A percentile compares a stretch with the other conserved stretches of the same genome.
These are phyloP conservation scores for Holacanthus passer DNA, from an alignment of 2,113 vertebrate genomes.

Conservation along the genomic window DNA sequence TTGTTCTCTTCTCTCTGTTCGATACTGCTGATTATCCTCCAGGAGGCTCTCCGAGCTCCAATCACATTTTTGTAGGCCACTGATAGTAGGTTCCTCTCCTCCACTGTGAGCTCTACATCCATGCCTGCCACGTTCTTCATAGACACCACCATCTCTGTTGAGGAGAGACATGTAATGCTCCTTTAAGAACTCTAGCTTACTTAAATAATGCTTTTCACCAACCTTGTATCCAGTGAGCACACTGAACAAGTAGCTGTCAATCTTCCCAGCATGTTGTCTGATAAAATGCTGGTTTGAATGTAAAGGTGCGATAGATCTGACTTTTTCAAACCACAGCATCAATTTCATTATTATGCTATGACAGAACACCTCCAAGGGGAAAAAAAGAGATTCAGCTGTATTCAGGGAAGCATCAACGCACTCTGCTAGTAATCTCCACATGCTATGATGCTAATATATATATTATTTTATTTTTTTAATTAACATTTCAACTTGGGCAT, in stretches of 20 bases:
- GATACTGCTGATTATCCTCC: slow-evolving; percentile 99
- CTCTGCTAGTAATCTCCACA: background rate
- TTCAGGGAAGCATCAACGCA: background rate
- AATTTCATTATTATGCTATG: background rate
- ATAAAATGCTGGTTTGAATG: background rate
- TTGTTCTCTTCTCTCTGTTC: slow-evolving; percentile 99
- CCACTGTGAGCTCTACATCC: slow-evolving; percentile 97
- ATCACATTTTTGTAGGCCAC: slow-evolving; percentile 99
- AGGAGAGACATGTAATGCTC: slow-evolving; percentile 7
- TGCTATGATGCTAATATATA: too few relatives aligned
- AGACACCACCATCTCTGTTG: slow-evolving; percentile 96
- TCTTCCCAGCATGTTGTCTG: background rate
- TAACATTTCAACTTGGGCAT: too few relatives aligned
- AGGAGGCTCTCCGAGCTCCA: slow-evolving; percentile 97
- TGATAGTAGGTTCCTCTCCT: slow-evolving; percentile 97
- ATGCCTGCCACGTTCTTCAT: slow-evolving; percentile 98
- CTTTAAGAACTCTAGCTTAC: background rate
- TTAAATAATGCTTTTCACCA: background rate
- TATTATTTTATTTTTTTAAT: too few relatives aligned
- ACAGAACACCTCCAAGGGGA: background rate
- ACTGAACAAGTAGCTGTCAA: background rate
- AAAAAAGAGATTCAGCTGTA: too few relatives aligned
- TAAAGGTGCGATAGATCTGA: background rate
- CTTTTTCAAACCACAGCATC: background rate
- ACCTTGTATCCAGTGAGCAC: background rate